phyloP scores from a whole-genome alignment of 2,888 invertebrate genomes.

The Imbricaverruca yamaguchii region DNA sequence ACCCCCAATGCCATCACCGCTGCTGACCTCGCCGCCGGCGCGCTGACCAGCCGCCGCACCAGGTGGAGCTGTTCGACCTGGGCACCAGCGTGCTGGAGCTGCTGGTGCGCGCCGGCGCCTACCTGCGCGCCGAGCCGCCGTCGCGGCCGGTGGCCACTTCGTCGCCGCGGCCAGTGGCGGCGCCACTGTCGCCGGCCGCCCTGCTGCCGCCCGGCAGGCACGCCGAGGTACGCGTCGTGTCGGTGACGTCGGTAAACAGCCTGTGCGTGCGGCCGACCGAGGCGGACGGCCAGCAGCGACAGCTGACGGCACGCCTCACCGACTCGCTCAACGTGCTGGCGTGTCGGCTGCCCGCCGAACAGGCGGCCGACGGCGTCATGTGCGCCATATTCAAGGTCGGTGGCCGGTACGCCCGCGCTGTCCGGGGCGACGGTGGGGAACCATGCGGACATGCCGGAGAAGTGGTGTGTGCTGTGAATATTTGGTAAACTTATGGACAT shows the following conservation, averaged over 20 bases:
- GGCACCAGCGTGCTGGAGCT: slow-evolving; percentile 4
- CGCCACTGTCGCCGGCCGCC: background rate
- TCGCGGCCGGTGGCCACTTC: background rate
- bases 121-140: background rate
- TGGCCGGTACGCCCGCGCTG: too few relatives aligned
- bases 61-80: slow-evolving; percentile 19
- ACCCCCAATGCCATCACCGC: background rate
- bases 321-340: slow-evolving; percentile 9
- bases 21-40: too few relatives aligned
- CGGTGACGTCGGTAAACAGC: background rate
- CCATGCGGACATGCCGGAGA: too few relatives aligned
- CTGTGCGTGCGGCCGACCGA: slow-evolving; percentile 4
- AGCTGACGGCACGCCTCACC: background rate
- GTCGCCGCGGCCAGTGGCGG: background rate
- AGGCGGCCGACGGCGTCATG: background rate
- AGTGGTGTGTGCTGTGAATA: too few relatives aligned
- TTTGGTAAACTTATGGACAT: too few relatives aligned
- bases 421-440: background rate
- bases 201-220: background rate
- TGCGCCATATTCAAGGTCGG: slow-evolving; percentile 9
- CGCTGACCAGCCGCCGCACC: background rate
- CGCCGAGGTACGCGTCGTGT: background rate
- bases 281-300: background rate
- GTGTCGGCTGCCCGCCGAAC: background rate
- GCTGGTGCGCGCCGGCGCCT: background rate